These are phyloP conservation scores for Sinocyclocheilus anshuiensis DNA, from an alignment of 2,113 vertebrate genomes.

Conservation along the genomic window DNA sequence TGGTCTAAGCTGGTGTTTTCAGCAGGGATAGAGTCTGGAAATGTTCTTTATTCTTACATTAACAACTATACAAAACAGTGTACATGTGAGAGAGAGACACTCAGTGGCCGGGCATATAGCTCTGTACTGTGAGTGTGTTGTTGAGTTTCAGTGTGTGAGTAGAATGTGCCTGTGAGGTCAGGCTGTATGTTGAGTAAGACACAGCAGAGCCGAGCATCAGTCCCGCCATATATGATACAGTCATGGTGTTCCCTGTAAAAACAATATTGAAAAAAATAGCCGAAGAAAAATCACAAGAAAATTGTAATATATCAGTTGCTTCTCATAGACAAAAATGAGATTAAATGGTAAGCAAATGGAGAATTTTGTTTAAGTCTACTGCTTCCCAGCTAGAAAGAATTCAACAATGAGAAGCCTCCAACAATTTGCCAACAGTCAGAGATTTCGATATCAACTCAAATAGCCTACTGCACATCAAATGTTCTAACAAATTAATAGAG, in stretches of 20 bases:
- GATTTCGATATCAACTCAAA: not conserved
- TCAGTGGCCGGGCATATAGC: constrained; percentile 35
- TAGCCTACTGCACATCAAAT: no score
- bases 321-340: not conserved
- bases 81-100: not conserved
- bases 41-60: not conserved
- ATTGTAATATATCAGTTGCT: not conserved
- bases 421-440: not conserved
- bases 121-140: constrained; percentile 34
- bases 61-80: not conserved
- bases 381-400: not conserved
- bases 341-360: no score
- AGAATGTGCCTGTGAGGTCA: constrained; percentile 66
- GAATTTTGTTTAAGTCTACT: no score
- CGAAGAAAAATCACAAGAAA: not conserved
- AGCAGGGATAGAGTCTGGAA: not conserved
- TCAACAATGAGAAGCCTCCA: not conserved
- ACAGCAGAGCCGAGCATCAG: constrained; percentile 92
- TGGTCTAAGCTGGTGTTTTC: not conserved
- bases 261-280: not conserved
- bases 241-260: constrained; percentile 90
- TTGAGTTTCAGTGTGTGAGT: constrained; percentile 12
- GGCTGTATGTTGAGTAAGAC: constrained; percentile 91
- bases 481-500: not conserved
- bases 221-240: constrained; percentile 96